A percentile compares a stretch with the other conserved stretches of the same genome.
Conservation (phyloP, 2,797 vertebrate genomes). For the Diplodus sargus region DNA sequence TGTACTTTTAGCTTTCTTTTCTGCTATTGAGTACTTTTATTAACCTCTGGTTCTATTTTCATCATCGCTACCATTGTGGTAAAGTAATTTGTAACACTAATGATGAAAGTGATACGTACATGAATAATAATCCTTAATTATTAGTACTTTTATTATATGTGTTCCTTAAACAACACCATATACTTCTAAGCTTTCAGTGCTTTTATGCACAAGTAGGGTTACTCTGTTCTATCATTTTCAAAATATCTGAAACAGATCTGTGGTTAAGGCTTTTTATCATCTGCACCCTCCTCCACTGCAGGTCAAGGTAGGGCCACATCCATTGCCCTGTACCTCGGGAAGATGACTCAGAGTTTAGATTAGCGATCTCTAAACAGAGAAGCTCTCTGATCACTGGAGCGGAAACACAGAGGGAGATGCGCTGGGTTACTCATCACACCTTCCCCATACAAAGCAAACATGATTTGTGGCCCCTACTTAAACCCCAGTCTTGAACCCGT, state of each 20-base stretch:
- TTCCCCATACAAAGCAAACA: constrained; percentile 43
- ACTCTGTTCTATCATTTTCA: not conserved
- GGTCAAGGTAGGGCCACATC: constrained; percentile 50
- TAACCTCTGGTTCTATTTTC: not conserved
- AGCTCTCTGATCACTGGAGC: constrained; percentile 59
- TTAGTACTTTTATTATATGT: too few relatives aligned
- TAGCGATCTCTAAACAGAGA: constrained; percentile 57
- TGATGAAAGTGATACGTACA: not conserved
- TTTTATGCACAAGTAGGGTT: not conserved
- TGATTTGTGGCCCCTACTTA: constrained; percentile 57
- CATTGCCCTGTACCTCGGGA: constrained; percentile 27
- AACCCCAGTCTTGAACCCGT: constrained; percentile 34
- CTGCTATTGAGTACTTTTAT: constrained; percentile 8
- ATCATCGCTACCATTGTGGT: not conserved
- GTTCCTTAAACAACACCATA: not conserved
- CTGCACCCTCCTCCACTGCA: constrained; percentile 4
- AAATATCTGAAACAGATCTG: constrained; percentile 21
- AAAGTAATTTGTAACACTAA: not conserved
- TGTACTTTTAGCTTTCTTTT: not conserved
- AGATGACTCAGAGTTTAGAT: constrained; percentile 61
- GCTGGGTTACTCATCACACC: constrained; percentile 68
- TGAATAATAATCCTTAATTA: not conserved
- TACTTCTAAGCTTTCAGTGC: not conserved
- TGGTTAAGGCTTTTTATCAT: constrained; percentile 27
- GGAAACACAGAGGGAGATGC: constrained; percentile 49